Evolutionary conservation across 2,888 invertebrate genomes (phyloP), one percentile per base, ranked within the genome.

Genomic region (Ommatoiulus sabulosus): DNA sequence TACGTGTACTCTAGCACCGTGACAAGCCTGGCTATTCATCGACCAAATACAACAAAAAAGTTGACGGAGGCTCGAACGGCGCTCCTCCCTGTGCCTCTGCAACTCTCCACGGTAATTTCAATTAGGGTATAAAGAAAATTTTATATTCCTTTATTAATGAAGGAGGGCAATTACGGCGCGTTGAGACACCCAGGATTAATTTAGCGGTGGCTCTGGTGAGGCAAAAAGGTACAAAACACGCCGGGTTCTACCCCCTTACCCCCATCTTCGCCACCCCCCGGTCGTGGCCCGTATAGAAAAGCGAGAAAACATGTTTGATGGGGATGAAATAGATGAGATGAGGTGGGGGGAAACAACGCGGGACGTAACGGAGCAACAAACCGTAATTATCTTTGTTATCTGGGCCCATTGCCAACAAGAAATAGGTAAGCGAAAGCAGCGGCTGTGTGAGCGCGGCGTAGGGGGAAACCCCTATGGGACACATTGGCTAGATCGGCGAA

Each of bases 401-500:
- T 80, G 80, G 80, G 80, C 80, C 80, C 80, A 80, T 80, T 80
- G 80, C 80, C 80, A 80, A 80, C 80, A 80, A 80, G 80, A 80
- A 80, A 80, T 80, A 80, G 80, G 80, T 80, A 12, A 80, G 80
- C 35, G 80, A 35, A 52, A 10, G 52, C 12, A 52, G 52, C 52
- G 52, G 52, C 52, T 52, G 52, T 52, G 35, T 35, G 80, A 20
- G 20, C 24, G 20, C 72, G 72, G 24, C 72, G 72, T 72, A 20
- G 24, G 80, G 80, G 80, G 12, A 80, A 80, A 86, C 24, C 86
- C 87, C 63, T 63, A n/a, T 86, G 87, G 57, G 87, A 87, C 52
- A 87, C 87, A 87, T 87, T 87, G 87, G 52, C 87, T 48, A 63
- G 87, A 87, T 57, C 87, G 87, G 57, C 87, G 43, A 87, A 87